Conservation (phyloP, 2,113 vertebrate genomes). For the Corvus moneduloides region DNA sequence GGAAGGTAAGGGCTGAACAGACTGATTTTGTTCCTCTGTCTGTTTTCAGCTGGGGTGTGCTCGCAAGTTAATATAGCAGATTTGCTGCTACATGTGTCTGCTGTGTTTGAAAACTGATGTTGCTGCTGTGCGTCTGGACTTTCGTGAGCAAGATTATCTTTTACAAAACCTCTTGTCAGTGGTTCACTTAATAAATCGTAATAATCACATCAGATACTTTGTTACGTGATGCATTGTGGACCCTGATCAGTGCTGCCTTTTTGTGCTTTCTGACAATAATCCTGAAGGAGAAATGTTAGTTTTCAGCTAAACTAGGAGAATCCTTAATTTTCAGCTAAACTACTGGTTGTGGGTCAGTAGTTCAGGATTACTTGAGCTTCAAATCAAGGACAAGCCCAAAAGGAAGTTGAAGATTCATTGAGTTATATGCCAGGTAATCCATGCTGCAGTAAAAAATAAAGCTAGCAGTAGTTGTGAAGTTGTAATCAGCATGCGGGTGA, state of each 20-base stretch:
- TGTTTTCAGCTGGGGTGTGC: background rate
- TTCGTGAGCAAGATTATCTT: fast-evolving
- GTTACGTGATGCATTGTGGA: background rate
- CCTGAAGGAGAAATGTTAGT: background rate
- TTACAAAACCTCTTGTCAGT: background rate
- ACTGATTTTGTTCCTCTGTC: background rate
- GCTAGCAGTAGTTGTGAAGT: background rate
- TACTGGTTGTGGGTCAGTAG: background rate
- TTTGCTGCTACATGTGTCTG: background rate
- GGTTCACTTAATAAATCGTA: background rate
- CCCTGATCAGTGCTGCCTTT: background rate
- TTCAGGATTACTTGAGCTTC: background rate
- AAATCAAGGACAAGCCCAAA: background rate
- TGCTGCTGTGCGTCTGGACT: background rate
- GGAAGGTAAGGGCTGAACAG: background rate
- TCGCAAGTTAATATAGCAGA: background rate
- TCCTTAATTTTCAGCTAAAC: background rate
- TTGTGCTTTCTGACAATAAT: background rate
- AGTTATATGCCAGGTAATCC: background rate
- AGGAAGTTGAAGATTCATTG: background rate
- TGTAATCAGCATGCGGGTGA: background rate
- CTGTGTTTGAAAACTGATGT: background rate
- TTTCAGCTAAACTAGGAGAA: background rate
- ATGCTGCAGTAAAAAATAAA: background rate
- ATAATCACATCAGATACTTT: background rate